Percentiles rank a stretch among this genome's conserved stretches.
Conservation (phyloP, 2,113 vertebrate species). For the Tapirus terrestris region DNA sequence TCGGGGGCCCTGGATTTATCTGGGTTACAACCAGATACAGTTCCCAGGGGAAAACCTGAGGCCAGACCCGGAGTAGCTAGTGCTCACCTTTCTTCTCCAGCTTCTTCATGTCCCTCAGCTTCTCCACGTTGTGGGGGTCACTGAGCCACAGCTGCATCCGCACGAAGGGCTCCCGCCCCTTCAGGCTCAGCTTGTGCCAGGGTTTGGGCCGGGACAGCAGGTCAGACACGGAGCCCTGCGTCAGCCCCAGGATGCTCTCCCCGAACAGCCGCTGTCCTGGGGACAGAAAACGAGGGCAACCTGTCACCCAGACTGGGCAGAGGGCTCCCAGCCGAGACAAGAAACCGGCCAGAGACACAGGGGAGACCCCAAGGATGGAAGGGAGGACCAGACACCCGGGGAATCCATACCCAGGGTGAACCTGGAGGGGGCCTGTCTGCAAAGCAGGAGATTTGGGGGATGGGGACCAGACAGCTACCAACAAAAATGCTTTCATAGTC, state of each 20-base stretch:
- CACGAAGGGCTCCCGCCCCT: conserved; percentile 97
- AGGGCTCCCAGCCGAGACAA: not conserved
- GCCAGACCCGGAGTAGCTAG: not conserved
- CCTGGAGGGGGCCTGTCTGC: not conserved
- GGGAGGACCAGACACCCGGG: not conserved
- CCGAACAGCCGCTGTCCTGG: conserved; percentile 98
- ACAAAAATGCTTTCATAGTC: not conserved
- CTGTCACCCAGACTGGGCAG: not conserved
- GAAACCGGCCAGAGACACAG: not conserved
- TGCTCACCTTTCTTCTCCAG: conserved; percentile 97
- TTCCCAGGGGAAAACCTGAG: not conserved
- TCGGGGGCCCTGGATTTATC: not conserved
- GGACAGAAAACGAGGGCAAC: conserved; percentile 67
- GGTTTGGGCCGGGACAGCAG: conserved; percentile 98
- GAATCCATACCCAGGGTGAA: too few relatives aligned
- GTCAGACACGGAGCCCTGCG: conserved; percentile 98
- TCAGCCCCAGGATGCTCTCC: conserved; percentile 98
- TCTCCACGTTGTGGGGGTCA: conserved; percentile 97
- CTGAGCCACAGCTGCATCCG: conserved; percentile 99
- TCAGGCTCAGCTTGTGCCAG: conserved; percentile 99
- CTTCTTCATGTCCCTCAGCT: conserved; percentile 98
- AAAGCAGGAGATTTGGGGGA: not conserved
- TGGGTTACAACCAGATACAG: not conserved
- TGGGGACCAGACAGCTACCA: not conserved
- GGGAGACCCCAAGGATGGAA: not conserved